Base-by-base conservation (phyloP, 1,140 invertebrate genomes). In the Polyergus mexicanus region DNA sequence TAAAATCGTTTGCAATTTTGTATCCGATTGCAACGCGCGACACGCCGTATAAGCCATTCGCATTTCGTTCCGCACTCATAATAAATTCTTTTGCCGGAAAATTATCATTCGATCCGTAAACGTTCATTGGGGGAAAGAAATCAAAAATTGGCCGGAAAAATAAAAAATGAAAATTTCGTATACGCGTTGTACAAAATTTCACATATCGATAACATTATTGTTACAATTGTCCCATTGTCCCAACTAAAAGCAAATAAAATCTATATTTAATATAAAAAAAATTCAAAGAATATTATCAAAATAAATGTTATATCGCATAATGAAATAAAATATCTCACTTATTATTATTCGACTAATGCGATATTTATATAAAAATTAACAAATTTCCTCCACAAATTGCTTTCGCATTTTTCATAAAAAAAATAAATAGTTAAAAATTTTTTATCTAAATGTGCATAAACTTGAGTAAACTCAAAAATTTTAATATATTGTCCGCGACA, bases 1-100 rank as follows among this genome's bases (percentile, higher is more conserved):
- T 81, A 91, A 91, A 88, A 88, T 66, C 76, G 85, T 75, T 85
- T 66, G 80, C 85, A 86, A 86, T 83, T 88, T 86, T 86, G 63
- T 88, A 86, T 83, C 77, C 76, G 84, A 86, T 83, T 88, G 74
- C 65, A 7, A 32, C 81, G 51, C 65, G 80, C 77, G 77, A 71
- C 65, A 63, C 65, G 60, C 77, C 22, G 69, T 58, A 41, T 69
- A 58, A 71, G 71, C 58, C 71, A 85, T 71, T 75, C 66, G 62
- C 51, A 6, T 77, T 77, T 58, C 63, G 65, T 74, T 74, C 71
- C 13, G 41, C n/a, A 47, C 62, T 58, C 74, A 87, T 87, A 71
- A 85, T 72, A 51, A 63, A 78, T 69, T 84, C n/a, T 86, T 84
- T 80, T 51, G n/a, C 25, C n/a, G 19, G 16, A 44, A 60, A 11